phyloP scores from a whole-genome alignment of 2,888 invertebrate species.

The Homarus gammarus region DNA sequence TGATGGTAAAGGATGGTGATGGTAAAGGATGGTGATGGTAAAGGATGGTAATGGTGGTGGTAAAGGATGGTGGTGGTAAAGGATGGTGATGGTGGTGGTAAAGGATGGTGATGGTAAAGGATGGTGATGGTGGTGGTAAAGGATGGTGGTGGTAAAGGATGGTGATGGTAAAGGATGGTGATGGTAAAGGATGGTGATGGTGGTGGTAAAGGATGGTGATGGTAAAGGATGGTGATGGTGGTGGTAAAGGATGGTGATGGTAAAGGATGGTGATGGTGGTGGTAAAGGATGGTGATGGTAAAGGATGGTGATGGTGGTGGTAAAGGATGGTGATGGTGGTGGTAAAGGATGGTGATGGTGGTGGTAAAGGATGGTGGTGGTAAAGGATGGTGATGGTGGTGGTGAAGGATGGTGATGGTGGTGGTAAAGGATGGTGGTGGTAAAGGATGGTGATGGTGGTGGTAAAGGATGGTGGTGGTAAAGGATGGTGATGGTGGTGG shows the following conservation, averaged over 20 bases:
- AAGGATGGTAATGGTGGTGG: neutral
- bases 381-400: neutral
- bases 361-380: too few species aligned
- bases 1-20: neutral
- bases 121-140: neutral
- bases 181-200: too few species aligned
- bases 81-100: neutral
- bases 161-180: neutral
- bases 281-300: too few species aligned
- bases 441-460: neutral
- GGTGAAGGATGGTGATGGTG: neutral
- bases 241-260: neutral
- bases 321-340: neutral
- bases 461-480: neutral
- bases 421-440: neutral
- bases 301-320: neutral
- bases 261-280: neutral
- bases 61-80: neutral
- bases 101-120: neutral
- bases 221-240: neutral
- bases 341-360: neutral
- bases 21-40: neutral
- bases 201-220: neutral
- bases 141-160: neutral
- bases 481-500: conserved; percentile 1